Percentiles rank a stretch among this genome's conserved stretches.
These are phyloP conservation scores for Excalfactoria chinensis DNA, from an alignment of 2,113 vertebrate genomes.

Conservation along the genomic window DNA sequence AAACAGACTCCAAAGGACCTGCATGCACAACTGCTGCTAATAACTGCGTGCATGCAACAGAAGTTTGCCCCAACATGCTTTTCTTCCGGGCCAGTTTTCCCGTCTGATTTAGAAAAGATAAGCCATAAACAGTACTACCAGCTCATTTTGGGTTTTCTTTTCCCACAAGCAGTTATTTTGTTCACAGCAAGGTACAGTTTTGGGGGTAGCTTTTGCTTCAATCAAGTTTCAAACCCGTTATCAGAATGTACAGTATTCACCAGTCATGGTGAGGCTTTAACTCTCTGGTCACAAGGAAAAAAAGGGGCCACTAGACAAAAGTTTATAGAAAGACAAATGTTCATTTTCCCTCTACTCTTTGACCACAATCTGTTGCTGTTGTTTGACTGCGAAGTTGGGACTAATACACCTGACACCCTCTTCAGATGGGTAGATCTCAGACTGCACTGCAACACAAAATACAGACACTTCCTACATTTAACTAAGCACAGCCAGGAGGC, in stretches of 20 bases:
- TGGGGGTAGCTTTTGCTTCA: neutral
- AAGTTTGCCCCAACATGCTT: accelerated
- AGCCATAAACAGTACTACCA: neutral
- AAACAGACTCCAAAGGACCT: neutral
- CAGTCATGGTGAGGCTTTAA: neutral
- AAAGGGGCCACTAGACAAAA: neutral
- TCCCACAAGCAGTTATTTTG: neutral
- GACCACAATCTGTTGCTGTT: neutral
- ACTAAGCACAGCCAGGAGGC: neutral
- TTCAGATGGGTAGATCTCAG: neutral
- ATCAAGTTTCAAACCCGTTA: neutral
- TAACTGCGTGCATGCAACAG: accelerated
- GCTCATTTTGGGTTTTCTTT: neutral
- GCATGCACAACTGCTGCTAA: neutral
- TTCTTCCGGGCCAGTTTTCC: neutral
- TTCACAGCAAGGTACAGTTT: neutral
- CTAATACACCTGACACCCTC: accelerated
- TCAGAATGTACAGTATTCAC: neutral
- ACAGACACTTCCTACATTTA: neutral
- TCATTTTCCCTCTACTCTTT: neutral
- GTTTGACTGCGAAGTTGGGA: neutral
- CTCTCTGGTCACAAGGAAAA: neutral
- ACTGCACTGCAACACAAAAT: neutral
- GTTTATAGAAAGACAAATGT: neutral
- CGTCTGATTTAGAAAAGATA: neutral